Evolutionary conservation across 2,113 vertebrate species (phyloP).

Genomic region (Toxotes chatareus): DNA sequence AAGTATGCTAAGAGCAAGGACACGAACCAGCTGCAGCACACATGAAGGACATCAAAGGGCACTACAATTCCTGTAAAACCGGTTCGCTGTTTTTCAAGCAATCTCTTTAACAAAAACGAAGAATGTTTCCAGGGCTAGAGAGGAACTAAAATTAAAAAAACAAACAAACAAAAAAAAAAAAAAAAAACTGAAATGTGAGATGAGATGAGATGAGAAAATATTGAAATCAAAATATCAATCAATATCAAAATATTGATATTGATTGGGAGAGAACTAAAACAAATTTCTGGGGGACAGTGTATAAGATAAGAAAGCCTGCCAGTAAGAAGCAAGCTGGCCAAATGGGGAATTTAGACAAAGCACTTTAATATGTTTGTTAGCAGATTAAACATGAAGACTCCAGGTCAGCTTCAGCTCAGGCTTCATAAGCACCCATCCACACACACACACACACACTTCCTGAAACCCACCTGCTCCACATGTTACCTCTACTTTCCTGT

Average conservation of each 20-base stretch:
- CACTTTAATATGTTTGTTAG: not conserved
- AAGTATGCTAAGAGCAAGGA: not conserved
- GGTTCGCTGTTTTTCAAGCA: constrained; percentile 2
- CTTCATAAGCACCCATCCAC: not conserved
- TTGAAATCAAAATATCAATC: no score
- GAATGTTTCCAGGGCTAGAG: not conserved
- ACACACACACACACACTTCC: not conserved
- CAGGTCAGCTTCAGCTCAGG: not conserved
- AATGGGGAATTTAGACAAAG: not conserved
- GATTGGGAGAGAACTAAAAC: not conserved
- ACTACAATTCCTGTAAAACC: constrained; percentile 7
- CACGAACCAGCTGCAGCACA: not conserved
- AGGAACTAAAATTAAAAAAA: not conserved
- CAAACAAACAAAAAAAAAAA: not conserved
- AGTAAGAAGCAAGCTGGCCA: not conserved
- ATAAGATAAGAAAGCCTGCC: not conserved
- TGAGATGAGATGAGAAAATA: not conserved
- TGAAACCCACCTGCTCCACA: not conserved
- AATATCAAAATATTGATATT: no score
- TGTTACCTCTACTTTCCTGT: not conserved
- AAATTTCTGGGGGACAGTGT: not conserved
- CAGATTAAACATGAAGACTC: not conserved
- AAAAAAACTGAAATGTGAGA: no score
- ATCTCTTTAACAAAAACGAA: constrained; percentile 13
- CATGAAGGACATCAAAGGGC: constrained; percentile 28